Conservation (phyloP, 2,113 vertebrate species). For the Emydocephalus ijimae region DNA sequence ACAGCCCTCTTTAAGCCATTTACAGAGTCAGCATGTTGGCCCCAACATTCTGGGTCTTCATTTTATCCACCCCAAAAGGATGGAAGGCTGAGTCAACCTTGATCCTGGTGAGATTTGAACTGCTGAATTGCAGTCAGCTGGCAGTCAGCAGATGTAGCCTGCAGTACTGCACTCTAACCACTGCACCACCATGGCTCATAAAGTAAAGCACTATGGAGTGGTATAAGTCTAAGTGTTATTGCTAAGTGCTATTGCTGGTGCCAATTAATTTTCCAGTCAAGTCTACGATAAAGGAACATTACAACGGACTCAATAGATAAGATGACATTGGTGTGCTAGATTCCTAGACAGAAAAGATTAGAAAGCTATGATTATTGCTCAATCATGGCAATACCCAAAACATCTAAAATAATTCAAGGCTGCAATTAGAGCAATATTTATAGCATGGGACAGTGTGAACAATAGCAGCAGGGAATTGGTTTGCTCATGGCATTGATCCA, state of each 20-base stretch:
- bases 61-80: too few species aligned
- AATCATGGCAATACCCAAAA: conserved; percentile 20
- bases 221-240: neutral
- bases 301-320: conserved; percentile 16
- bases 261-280: neutral
- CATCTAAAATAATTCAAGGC: conserved; percentile 37
- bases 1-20: too few species aligned
- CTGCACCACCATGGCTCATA: too few species aligned
- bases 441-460: conserved; percentile 17
- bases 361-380: conserved; percentile 23
- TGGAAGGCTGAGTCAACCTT: too few species aligned
- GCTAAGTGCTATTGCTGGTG: neutral
- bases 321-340: neutral
- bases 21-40: too few species aligned
- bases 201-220: neutral
- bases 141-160: too few species aligned
- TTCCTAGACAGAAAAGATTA: conserved; percentile 23
- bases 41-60: too few species aligned
- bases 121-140: too few species aligned
- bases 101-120: too few species aligned
- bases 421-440: conserved; percentile 32
- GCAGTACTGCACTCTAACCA: too few species aligned
- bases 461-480: conserved; percentile 28
- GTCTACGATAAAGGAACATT: conserved; percentile 6
- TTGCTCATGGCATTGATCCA: conserved; percentile 29